Evolutionary conservation across 2,888 invertebrate species (phyloP).

Genomic region (Hirtodrosophila trivittata): DNA sequence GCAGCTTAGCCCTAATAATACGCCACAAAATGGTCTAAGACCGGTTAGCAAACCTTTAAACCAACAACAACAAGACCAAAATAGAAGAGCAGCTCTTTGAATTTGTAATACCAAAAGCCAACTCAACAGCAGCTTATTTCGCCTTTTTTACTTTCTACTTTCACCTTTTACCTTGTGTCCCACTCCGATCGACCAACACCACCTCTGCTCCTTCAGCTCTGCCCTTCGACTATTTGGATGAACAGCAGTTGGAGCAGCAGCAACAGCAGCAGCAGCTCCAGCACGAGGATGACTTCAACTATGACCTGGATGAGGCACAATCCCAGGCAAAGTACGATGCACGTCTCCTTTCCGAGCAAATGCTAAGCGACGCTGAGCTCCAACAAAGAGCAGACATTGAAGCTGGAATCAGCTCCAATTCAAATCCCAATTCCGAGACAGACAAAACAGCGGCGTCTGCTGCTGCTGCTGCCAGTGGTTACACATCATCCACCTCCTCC

Average conservation of each 20-base stretch:
- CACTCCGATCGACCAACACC: neutral
- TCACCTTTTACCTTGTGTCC: neutral
- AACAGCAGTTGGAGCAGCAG: too few relatives aligned
- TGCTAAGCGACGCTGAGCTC: conserved; percentile 76
- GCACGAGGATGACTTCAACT: conserved; percentile 80
- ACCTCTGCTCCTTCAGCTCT: conserved; percentile 48
- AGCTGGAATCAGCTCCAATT: conserved; percentile 24
- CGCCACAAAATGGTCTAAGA: conserved; percentile 53
- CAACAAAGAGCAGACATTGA: conserved; percentile 51
- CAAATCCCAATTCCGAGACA: conserved; percentile 3
- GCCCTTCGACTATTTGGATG: conserved; percentile 82
- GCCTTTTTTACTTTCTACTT: conserved; percentile 27
- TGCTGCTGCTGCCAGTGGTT: neutral
- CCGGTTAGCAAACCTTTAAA: conserved; percentile 35
- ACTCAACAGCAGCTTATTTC: conserved; percentile 60
- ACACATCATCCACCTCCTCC: neutral
- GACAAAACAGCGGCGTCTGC: neutral
- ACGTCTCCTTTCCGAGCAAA: conserved; percentile 81
- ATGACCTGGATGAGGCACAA: conserved; percentile 83
- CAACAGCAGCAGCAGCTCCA: too few relatives aligned
- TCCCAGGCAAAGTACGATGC: conserved; percentile 84
- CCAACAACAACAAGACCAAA: conserved; percentile 21
- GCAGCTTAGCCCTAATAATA: conserved; percentile 50
- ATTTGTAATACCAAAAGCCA: conserved; percentile 41
- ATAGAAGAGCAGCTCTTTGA: conserved; percentile 7